Percentiles rank a stretch among this genome's conserved stretches.
These are phyloP conservation scores for Neodon shergylaensis DNA, from an alignment of 2,113 vertebrate species.

Conservation along the genomic window DNA sequence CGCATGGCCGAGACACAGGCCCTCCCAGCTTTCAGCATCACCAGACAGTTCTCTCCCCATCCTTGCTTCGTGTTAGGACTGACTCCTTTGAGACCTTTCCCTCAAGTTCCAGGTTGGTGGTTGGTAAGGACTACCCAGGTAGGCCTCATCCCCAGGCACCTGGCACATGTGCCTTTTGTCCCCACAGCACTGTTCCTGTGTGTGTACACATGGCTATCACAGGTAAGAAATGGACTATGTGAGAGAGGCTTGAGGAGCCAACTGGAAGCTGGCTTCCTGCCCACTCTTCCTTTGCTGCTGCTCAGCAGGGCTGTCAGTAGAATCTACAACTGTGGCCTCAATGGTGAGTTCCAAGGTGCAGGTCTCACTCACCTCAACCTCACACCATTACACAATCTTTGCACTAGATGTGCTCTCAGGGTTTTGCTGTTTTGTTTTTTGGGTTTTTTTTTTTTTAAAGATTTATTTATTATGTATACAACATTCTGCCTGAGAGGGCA, in stretches of 20 bases:
- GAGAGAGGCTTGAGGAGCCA: background rate
- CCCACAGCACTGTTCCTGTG: background rate
- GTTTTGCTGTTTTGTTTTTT: background rate
- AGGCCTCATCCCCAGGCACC: background rate
- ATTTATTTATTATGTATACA: too few relatives aligned
- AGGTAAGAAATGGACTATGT: too few relatives aligned
- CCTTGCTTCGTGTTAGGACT: background rate
- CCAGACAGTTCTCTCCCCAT: background rate
- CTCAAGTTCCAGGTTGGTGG: background rate
- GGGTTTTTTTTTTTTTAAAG: too few relatives aligned
- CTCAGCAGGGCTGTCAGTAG: background rate
- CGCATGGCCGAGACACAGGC: background rate
- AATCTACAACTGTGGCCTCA: background rate
- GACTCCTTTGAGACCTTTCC: background rate
- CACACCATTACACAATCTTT: background rate
- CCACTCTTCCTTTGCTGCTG: background rate
- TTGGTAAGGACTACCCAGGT: background rate
- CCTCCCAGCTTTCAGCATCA: background rate
- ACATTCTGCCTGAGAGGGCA: too few relatives aligned
- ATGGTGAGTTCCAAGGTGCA: background rate
- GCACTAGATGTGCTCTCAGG: background rate
- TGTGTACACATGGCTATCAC: background rate
- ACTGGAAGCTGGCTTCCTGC: background rate
- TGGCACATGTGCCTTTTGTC: background rate
- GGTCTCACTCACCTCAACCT: background rate